Percentiles rank a stretch among this genome's conserved stretches.
Evolutionary conservation across 2,888 invertebrate species (phyloP).

Genomic region (Ramazzottius varieornatus): DNA sequence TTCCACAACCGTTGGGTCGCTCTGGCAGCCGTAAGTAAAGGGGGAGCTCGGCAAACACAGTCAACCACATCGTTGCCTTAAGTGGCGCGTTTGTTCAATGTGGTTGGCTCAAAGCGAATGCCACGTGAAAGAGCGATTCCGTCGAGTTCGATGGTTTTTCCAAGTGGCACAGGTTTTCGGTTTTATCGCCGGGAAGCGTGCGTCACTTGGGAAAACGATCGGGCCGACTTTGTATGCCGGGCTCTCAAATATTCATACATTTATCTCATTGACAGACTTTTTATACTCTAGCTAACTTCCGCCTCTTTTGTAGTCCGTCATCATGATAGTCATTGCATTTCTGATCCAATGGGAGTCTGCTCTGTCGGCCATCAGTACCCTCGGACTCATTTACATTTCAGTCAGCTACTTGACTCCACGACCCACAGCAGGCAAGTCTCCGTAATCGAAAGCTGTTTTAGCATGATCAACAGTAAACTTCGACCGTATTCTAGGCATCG

Average conservation of each 20-base stretch:
- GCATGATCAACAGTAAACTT: background rate
- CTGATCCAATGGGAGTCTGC: constrained; percentile 80
- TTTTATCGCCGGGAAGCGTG: too few species aligned
- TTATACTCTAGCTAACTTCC: too few species aligned
- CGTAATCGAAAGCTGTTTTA: background rate
- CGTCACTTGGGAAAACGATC: too few species aligned
- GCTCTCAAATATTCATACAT: too few species aligned
- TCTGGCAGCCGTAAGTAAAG: constrained; percentile 44
- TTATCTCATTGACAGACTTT: too few species aligned
- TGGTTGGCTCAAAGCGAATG: too few species aligned
- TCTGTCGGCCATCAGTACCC: constrained; percentile 46
- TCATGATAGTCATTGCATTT: constrained; percentile 67
- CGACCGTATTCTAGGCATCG: background rate
- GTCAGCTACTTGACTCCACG: background rate
- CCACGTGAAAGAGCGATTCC: too few species aligned
- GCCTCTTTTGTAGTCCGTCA: constrained; percentile 41
- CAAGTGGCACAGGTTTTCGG: too few species aligned
- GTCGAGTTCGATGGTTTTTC: too few species aligned
- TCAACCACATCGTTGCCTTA: too few species aligned
- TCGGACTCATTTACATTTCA: constrained; percentile 39
- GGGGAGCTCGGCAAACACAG: background rate
- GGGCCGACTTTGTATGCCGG: too few species aligned
- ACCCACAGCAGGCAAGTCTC: background rate
- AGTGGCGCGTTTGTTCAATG: too few species aligned
- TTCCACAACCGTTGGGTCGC: constrained; percentile 85